Conservation (phyloP, 2,888 invertebrate species). For the Caenorhabditis angaria region DNA sequence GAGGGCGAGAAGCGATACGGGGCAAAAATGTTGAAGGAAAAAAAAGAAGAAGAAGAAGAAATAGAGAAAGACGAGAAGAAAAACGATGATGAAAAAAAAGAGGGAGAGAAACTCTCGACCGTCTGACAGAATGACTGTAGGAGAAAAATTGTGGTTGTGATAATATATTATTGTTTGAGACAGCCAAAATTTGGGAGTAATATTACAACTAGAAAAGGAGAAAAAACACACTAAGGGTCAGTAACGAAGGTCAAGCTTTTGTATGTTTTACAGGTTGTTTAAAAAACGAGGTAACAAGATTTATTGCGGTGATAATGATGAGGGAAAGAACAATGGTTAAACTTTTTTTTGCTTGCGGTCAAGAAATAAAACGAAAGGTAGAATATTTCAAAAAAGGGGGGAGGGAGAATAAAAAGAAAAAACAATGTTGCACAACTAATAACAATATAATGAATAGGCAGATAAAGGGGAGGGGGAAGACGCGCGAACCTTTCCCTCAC, state of each 20-base stretch:
- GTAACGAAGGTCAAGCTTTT: constrained; percentile 4
- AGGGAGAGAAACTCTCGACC: neutral
- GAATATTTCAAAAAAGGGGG: too few relatives aligned
- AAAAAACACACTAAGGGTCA: neutral
- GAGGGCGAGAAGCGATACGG: neutral
- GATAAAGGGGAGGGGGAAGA: too few relatives aligned
- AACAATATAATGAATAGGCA: too few relatives aligned
- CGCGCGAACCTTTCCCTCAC: too few relatives aligned
- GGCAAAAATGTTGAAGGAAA: constrained; percentile 3
- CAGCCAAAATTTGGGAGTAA: neutral
- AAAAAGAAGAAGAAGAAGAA: neutral
- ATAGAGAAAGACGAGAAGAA: neutral
- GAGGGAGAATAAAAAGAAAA: too few relatives aligned
- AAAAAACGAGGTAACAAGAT: neutral
- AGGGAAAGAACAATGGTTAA: constrained; percentile 1
- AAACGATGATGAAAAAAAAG: constrained; percentile 2
- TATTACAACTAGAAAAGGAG: neutral
- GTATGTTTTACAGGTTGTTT: neutral
- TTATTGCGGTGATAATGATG: neutral
- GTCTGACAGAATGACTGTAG: too few relatives aligned
- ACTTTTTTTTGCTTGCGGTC: too few relatives aligned
- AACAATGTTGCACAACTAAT: too few relatives aligned
- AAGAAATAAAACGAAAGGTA: too few relatives aligned
- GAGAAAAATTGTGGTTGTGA: neutral
- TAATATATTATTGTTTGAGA: constrained; percentile 4